phyloP scores from a whole-genome alignment of 2,797 vertebrate species.

The Siniperca scherzeri region DNA sequence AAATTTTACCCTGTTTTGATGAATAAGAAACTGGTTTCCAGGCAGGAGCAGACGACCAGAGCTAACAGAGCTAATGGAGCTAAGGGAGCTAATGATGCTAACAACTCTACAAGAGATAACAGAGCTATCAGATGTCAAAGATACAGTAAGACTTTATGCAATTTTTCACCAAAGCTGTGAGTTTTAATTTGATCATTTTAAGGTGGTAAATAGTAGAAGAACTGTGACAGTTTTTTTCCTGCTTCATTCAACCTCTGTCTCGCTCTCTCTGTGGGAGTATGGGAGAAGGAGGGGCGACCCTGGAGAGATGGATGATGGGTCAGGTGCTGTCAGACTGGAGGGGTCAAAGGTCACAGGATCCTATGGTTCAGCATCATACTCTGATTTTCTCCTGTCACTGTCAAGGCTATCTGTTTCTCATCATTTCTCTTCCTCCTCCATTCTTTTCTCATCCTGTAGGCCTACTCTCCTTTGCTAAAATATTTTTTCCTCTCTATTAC shows the following conservation, averaged over 20 bases:
- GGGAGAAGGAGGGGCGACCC: slow-evolving; percentile 33
- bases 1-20: neutral
- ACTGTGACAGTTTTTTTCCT: neutral
- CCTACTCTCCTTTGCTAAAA: neutral
- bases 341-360: slow-evolving; percentile 67
- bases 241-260: neutral
- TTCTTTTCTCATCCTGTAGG: neutral
- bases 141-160: neutral
- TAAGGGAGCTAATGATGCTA: neutral
- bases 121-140: neutral
- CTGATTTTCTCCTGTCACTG: slow-evolving; percentile 61
- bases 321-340: slow-evolving; percentile 66
- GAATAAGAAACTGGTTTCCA: neutral
- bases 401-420: slow-evolving; percentile 41
- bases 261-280: neutral
- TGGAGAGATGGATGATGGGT: slow-evolving; percentile 64
- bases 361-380: slow-evolving; percentile 61
- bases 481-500: neutral
- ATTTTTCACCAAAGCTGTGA: neutral
- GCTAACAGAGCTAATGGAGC: neutral
- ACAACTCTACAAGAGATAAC: neutral
- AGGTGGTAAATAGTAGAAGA: neutral
- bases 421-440: slow-evolving; percentile 10
- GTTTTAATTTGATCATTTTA: neutral
- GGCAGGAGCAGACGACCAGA: neutral